Evolutionary conservation across 2,888 invertebrate species (phyloP), one percentile per base, ranked within the genome.

Genomic region (Drosophila pseudotalamancana): DNA sequence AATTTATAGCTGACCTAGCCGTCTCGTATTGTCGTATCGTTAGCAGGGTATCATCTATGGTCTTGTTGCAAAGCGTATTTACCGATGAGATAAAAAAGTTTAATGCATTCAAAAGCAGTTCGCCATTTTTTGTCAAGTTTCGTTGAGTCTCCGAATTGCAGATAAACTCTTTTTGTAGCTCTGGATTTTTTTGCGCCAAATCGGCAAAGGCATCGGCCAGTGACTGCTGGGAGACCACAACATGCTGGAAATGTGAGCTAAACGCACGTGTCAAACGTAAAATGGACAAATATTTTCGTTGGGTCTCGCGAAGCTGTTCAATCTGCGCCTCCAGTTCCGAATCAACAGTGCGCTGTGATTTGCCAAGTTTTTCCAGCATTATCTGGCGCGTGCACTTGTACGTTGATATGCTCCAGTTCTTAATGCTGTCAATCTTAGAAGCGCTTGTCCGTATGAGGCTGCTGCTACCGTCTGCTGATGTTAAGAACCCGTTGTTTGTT

Each of bases 371-470:
- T 91, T 99, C 99, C 79, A 98, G 96, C 92, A 99, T 95, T 63
- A 98, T 94, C 91, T 99, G 99, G 87, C 97, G 96, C 5, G 99
- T 99, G 91, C 99, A 99, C 92, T 99, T 99, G 91, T 98, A 99
- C 0, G 99, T 99, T 64, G 98, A 98, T 89, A 99, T 97, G 70
- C 98, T 97, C 99, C 99, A 99, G 90, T 96, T 97, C 90, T 96
- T 97, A 68, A 99, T 93, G 59, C 96, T 95, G 91, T 99, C 99
- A 89, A 99, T 95, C 91, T 97, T 96, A 40, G 97, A 96, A 18
- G 95, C 90, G 56, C 90, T 90, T 40, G 86, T 89, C 62, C 89
- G 85, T 59, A 90, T 73, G 23, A 90, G 71, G 54, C 87, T 88
- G 25, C 88, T 78, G 59, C 84, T 79, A 21, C 90, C 90, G 32